These are phyloP conservation scores for Scaptomyza pallida DNA, from an alignment of 1,140 invertebrate genomes.

Conservation along the genomic window DNA sequence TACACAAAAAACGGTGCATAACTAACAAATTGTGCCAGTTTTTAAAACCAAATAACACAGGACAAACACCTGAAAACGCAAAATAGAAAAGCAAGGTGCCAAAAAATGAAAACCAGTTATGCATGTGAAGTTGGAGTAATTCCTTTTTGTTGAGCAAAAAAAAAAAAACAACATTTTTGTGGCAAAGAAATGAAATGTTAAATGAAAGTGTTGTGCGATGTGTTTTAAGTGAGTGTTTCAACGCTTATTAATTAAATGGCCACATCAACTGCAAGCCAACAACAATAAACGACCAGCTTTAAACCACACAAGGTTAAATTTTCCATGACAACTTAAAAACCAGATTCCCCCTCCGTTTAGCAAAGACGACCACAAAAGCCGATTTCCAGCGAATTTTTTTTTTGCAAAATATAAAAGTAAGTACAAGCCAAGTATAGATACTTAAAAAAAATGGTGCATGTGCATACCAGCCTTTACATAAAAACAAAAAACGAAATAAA, in stretches of 20 bases:
- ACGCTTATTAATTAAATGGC: constrained; percentile 51
- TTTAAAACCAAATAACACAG: background rate
- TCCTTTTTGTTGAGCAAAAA: constrained; percentile 58
- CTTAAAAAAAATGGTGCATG: constrained; percentile 30
- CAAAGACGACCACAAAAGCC: constrained; percentile 31
- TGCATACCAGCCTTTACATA: constrained; percentile 24
- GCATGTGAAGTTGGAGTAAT: constrained; percentile 56
- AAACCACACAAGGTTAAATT: constrained; percentile 37
- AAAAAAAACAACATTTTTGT: constrained; percentile 42
- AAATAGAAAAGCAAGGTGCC: constrained; percentile 31
- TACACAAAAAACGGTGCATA: constrained; percentile 20
- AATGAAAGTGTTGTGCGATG: constrained; percentile 68
- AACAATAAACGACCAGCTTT: constrained; percentile 30
- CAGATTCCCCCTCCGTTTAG: constrained; percentile 14
- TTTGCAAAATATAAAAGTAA: constrained; percentile 60
- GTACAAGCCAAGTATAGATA: constrained; percentile 66
- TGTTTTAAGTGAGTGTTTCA: constrained; percentile 31
- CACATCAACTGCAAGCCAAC: constrained; percentile 39
- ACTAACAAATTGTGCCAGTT: constrained; percentile 3
- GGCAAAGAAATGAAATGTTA: constrained; percentile 51
- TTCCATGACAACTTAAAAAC: constrained; percentile 32
- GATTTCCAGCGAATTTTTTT: constrained; percentile 57
- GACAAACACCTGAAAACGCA: constrained; percentile 7
- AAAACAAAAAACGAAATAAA: constrained; percentile 12
- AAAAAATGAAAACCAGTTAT: constrained; percentile 65